phyloP scores from a whole-genome alignment of 23 tunicate species.

The Diplosoma virens region DNA sequence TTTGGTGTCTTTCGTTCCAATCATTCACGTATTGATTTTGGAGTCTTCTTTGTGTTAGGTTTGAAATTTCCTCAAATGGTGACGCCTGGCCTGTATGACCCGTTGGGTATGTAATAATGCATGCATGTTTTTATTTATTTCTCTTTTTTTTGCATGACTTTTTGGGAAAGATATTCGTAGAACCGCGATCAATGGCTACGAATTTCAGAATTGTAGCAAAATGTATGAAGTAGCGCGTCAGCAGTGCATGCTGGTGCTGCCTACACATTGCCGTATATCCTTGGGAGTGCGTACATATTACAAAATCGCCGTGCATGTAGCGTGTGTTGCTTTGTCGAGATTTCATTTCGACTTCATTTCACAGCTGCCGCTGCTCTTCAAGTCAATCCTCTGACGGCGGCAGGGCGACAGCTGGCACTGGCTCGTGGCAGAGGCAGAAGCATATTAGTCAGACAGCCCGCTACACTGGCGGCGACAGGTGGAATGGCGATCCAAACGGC shows the following conservation, averaged over 20 bases:
- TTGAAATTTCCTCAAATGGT: conserved; percentile 92
- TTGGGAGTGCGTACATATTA: too few species aligned
- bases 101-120: conserved; percentile 61
- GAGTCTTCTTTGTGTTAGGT: conserved; percentile 56
- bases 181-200: too few species aligned
- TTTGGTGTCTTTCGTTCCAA: conserved; percentile 1
- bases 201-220: too few species aligned
- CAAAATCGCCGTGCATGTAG: too few species aligned
- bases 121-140: conserved; percentile 33
- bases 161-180: too few species aligned
- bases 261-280: too few species aligned
- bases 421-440: conserved; percentile 65
- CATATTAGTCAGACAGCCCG: conserved; percentile 39
- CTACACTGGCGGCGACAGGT: conserved; percentile 16
- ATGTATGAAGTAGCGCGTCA: too few species aligned
- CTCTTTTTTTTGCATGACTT: neutral
- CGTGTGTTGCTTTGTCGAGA: neutral
- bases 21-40: neutral
- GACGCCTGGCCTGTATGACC: conserved; percentile 69
- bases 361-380: conserved; percentile 34
- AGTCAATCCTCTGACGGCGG: conserved; percentile 44
- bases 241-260: too few species aligned
- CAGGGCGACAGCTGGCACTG: conserved; percentile 44
- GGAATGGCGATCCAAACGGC: conserved; percentile 24
- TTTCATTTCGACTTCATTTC: neutral